Conservation (phyloP, 2,113 vertebrate species). For the Sciurus niger region DNA sequence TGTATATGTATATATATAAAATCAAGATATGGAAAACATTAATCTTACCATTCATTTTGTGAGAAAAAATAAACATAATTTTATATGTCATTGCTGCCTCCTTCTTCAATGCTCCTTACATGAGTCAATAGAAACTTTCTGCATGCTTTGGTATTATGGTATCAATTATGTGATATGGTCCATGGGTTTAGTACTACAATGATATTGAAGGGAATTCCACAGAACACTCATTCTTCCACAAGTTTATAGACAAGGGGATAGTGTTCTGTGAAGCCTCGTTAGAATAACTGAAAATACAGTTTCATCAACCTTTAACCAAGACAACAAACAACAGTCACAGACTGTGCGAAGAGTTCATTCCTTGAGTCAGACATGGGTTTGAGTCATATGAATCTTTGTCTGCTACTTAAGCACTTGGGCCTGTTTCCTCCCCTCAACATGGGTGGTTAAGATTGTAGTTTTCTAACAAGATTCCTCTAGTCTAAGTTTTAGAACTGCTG, state of each 20-base stretch:
- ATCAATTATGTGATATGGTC: not conserved
- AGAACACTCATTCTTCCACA: not conserved
- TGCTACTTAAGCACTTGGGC: not conserved
- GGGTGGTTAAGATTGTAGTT: not conserved
- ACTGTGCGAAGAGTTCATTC: not conserved
- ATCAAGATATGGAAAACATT: not conserved
- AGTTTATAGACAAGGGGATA: not conserved
- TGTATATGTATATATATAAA: not conserved
- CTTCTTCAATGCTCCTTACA: not conserved
- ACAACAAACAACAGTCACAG: not conserved
- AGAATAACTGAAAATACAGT: not conserved
- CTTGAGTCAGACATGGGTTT: not conserved
- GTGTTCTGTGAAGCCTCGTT: not conserved
- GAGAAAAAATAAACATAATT: not conserved
- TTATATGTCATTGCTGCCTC: not conserved
- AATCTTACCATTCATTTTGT: not conserved
- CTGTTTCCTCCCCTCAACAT: not conserved
- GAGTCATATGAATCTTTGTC: not conserved
- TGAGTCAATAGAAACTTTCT: not conserved
- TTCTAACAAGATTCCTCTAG: not conserved
- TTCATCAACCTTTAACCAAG: constrained; percentile 27
- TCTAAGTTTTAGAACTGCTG: not conserved
- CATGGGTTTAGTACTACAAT: not conserved
- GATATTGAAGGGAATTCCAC: constrained; percentile 6
- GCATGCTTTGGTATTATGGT: not conserved